These are phyloP conservation scores for Pseudobourletiella spinata DNA, from an alignment of 1,140 invertebrate species.

Conservation along the genomic window DNA sequence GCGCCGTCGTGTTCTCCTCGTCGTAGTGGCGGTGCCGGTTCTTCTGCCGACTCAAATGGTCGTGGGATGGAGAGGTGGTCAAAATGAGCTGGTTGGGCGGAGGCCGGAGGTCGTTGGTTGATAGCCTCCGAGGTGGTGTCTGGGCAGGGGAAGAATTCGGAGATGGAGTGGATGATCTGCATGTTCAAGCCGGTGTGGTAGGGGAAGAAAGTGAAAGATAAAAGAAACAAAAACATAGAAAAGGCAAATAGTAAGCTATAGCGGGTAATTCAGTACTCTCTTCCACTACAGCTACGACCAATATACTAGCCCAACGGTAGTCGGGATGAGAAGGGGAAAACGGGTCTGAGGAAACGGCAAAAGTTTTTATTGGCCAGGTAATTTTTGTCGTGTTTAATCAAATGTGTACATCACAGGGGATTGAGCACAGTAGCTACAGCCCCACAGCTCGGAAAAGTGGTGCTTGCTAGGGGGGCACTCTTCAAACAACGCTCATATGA, in stretches of 20 bases:
- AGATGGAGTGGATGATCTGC: constrained; percentile 33
- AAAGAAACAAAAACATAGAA: constrained; percentile 10
- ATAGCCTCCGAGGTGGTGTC: constrained; percentile 30
- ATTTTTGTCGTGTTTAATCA: too few species aligned
- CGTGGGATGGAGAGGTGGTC: constrained; percentile 22
- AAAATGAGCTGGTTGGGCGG: constrained; percentile 26
- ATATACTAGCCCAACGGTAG: too few species aligned
- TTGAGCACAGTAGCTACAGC: too few species aligned
- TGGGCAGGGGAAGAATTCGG: constrained; percentile 29
- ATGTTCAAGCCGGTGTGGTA: constrained; percentile 1
- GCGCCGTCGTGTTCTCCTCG: neutral
- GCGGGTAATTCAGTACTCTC: neutral
- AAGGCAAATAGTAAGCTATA: constrained; percentile 1
- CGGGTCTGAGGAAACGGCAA: too few species aligned
- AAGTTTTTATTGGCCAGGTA: too few species aligned
- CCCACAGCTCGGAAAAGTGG: too few species aligned
- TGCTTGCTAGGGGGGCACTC: too few species aligned
- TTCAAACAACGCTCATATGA: too few species aligned
- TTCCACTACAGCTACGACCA: neutral
- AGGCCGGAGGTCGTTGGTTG: constrained; percentile 33
- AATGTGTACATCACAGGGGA: too few species aligned
- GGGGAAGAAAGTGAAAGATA: constrained; percentile 8
- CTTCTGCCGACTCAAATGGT: constrained; percentile 14
- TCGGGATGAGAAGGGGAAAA: too few species aligned
- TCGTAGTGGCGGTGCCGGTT: neutral